A percentile compares a stretch with the other conserved stretches of the same genome.
phyloP scores from a whole-genome alignment of 2,113 vertebrate genomes.

The Anarhynchus alexandrinus region DNA sequence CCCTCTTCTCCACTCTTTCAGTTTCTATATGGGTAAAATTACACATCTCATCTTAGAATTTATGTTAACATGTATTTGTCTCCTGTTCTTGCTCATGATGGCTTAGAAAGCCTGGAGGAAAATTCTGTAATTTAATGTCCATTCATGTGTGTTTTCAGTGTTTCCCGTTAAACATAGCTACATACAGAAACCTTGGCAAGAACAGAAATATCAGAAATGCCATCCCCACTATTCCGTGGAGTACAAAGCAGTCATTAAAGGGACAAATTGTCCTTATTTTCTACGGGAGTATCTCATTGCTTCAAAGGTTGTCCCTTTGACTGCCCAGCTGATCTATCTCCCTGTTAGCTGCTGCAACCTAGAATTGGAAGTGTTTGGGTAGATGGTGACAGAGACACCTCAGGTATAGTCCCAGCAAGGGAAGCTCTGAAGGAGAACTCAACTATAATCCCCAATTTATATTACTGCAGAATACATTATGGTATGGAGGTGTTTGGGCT shows the following conservation, averaged over 20 bases:
- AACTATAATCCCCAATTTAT: neutral
- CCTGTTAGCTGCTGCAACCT: neutral
- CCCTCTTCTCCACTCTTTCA: neutral
- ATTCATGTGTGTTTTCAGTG: slow-evolving; percentile 24
- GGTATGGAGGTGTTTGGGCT: neutral
- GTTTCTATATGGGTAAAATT: neutral
- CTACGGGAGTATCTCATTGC: neutral
- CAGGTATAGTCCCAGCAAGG: neutral
- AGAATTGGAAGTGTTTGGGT: neutral
- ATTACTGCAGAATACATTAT: neutral
- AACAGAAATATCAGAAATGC: neutral
- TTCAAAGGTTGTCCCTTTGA: neutral
- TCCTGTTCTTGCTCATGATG: neutral
- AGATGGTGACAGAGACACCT: neutral
- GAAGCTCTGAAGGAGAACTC: neutral
- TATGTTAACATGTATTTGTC: neutral
- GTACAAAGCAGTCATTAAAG: neutral
- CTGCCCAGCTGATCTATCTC: neutral
- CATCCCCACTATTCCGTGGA: neutral
- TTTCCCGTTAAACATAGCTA: neutral
- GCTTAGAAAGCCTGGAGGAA: slow-evolving; percentile 14
- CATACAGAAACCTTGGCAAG: neutral
- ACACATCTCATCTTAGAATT: neutral
- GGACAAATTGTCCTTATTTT: neutral
- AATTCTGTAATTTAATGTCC: neutral